Base-by-base conservation (phyloP, 30 jellyfish, hydroid and myxozoan genomes). In the Cassiopea xamachana region DNA sequence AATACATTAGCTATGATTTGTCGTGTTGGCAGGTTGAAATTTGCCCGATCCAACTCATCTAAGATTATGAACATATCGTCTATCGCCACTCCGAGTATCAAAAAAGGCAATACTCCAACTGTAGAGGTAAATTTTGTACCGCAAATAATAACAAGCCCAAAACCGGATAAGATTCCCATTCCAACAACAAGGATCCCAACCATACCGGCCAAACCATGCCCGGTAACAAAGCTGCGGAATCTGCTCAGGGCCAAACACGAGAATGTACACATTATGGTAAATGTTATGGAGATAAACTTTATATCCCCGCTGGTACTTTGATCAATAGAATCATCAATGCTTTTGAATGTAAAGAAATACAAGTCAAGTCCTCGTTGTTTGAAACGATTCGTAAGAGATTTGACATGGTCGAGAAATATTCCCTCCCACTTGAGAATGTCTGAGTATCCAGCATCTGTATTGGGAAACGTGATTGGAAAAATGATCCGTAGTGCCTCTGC, bases 41-140 rank as follows among this genome's bases (percentile, higher is more conserved):
- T 60, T 15, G 82, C 68, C 9, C 94, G 70, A 64, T 86, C 88
- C 9, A 86, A 55, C 50, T 86, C 94, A 60, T 86, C 94, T 48
- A 86, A 49, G 18, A 86, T 86, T 55, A 86, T 86, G 48, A 86
- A 86, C 94, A 86, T 86, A 48, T 86, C 94, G 45, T 86, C 94
- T 55, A 86, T 73, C 1, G 85, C 96, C 3, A 89, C 86, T 18
- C 96, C 90, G 17, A 89, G 68, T 17, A 89, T 81, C 64, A 89
- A 17, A 67, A 89, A 80, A 7, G 88, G 96, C 68, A 89, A 39
- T 1, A 89, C 43, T 1, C 96, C 96, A 69, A 82, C 89, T n/a
- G 64, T 70, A 50, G 87, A 69, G 13, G 75, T 61, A 18, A 80
- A 80, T 12, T 74, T 75, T 60, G 80, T 73, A 1, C 92, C 83